Evolutionary conservation across 2,797 vertebrate genomes (phyloP).

Genomic region (Propithecus deckenii): DNA sequence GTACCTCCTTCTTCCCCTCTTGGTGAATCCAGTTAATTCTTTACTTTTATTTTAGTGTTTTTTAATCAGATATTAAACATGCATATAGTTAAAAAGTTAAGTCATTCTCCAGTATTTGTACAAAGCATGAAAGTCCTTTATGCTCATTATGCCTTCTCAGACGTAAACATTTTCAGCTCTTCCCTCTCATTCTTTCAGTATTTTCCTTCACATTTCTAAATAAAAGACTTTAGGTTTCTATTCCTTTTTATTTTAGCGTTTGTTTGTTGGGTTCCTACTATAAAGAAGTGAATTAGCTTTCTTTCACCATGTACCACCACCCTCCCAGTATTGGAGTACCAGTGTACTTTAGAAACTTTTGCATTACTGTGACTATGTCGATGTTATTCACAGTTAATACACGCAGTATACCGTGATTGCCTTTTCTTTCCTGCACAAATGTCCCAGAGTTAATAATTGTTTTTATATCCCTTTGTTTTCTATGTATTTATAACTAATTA

Average conservation of each 20-base stretch:
- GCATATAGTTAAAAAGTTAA: neutral
- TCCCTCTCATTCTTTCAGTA: neutral
- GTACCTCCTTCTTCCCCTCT: neutral
- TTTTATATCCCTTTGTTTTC: neutral
- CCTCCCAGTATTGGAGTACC: no score
- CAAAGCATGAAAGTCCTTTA: neutral
- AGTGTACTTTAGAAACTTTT: neutral
- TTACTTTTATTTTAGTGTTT: neutral
- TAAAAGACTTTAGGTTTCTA: neutral
- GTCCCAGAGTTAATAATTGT: neutral
- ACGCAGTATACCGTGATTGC: no score
- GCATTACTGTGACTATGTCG: fast-evolving
- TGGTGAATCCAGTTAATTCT: neutral
- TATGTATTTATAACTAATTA: neutral
- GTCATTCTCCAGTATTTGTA: neutral
- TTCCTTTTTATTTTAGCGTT: neutral
- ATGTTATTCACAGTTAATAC: no score
- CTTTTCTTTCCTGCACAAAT: neutral
- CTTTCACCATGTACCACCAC: neutral
- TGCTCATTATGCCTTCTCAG: neutral
- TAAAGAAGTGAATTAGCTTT: neutral
- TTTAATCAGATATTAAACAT: neutral
- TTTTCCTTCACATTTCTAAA: neutral
- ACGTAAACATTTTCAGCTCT: neutral
- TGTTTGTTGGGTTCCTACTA: neutral